phyloP scores from a whole-genome alignment of 2,797 vertebrate species.

The Enteromius mattozi region DNA sequence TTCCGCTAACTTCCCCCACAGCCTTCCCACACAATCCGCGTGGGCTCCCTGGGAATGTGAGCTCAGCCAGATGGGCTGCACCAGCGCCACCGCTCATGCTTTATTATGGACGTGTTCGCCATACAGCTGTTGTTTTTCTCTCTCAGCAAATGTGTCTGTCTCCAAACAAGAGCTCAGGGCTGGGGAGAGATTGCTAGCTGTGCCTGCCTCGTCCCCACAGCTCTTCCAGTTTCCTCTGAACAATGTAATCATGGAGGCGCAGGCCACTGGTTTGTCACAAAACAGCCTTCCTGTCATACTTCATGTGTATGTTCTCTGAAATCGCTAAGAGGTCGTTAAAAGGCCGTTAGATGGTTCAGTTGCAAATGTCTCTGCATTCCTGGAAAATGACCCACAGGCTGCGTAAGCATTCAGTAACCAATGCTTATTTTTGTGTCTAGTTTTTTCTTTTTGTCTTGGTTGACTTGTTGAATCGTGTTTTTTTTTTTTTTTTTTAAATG shows the following conservation, averaged over 20 bases:
- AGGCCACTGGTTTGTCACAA: slow-evolving; percentile 33
- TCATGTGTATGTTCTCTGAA: slow-evolving; percentile 37
- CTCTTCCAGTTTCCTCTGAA: slow-evolving; percentile 12
- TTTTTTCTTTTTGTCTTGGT: background rate
- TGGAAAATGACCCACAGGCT: slow-evolving; percentile 8
- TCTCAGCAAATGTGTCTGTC: slow-evolving; percentile 15
- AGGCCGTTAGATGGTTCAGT: background rate
- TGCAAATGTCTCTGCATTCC: background rate
- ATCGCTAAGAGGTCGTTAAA: slow-evolving; percentile 44
- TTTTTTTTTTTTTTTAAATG: background rate
- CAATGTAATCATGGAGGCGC: slow-evolving; percentile 45
- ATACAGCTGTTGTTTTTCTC: slow-evolving; percentile 43
- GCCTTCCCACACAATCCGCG: slow-evolving; percentile 26
- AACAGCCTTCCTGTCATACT: slow-evolving; percentile 34
- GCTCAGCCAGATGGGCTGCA: slow-evolving; percentile 34
- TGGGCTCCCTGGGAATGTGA: slow-evolving; percentile 17
- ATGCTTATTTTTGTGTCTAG: slow-evolving; percentile 12
- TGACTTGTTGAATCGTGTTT: background rate
- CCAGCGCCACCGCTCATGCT: slow-evolving; percentile 3
- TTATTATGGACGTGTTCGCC: slow-evolving; percentile 21
- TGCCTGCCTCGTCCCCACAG: background rate
- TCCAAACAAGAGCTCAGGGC: background rate
- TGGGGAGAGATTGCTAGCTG: slow-evolving; percentile 34
- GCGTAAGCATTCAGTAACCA: slow-evolving; percentile 7
- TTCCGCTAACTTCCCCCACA: background rate